Evolutionary conservation across 2,888 invertebrate species (phyloP).

Genomic region (Plebejus anna): DNA sequence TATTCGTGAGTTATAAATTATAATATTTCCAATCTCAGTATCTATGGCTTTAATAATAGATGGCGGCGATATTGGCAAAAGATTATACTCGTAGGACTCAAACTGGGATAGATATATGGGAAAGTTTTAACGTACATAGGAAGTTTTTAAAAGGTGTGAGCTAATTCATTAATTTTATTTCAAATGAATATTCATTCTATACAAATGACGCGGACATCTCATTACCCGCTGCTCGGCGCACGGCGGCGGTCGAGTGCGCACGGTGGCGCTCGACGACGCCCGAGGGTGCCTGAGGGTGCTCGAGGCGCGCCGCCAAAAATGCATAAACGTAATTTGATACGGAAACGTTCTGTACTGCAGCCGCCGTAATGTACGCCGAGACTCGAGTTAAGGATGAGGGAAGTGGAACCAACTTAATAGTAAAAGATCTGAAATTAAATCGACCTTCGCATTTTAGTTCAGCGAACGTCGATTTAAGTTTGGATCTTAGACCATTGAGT

Average conservation of each 20-base stretch:
- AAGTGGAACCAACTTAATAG: not conserved
- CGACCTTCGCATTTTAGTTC: too few species aligned
- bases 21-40: too few species aligned
- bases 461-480: too few species aligned
- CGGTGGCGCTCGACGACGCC: not conserved
- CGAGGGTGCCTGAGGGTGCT: not conserved
- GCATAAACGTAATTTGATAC: conserved; percentile 22
- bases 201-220: conserved; percentile 34
- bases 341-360: not conserved
- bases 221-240: not conserved
- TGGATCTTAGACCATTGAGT: too few species aligned
- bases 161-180: not conserved
- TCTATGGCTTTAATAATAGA: too few species aligned
- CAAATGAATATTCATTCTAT: conserved; percentile 29
- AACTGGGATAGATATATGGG: too few species aligned
- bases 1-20: too few species aligned
- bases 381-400: not conserved
- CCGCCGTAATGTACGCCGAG: not conserved
- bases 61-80: too few species aligned
- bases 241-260: not conserved
- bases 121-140: too few species aligned
- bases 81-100: too few species aligned
- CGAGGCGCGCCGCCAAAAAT: conserved; percentile 21
- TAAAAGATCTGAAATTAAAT: too few species aligned
- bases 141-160: not conserved